A percentile compares a stretch with the other conserved stretches of the same genome.
Evolutionary conservation across 2,797 vertebrate genomes (phyloP).

Genomic region (Sebastes nivosus): DNA sequence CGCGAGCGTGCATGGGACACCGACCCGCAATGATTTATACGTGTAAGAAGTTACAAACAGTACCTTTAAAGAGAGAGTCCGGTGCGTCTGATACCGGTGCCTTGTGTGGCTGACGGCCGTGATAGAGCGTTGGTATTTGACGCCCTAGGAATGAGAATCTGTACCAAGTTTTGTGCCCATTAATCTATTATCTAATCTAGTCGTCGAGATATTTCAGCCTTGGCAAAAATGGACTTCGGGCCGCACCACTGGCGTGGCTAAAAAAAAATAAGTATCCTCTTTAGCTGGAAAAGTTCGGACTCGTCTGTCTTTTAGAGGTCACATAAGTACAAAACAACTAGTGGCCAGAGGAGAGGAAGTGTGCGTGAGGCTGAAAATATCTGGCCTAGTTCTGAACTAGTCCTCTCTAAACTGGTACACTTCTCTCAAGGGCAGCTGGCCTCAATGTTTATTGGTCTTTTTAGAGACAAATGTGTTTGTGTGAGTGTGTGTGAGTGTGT

Average conservation of each 20-base stretch:
- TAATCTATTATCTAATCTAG: neutral
- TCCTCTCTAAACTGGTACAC: constrained; percentile 48
- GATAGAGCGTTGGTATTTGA: too few relatives aligned
- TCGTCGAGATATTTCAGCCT: neutral
- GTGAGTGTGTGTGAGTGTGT: neutral
- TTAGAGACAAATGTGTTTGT: constrained; percentile 39
- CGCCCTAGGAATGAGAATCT: too few relatives aligned
- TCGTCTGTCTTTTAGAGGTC: constrained; percentile 43
- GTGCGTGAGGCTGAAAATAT: constrained; percentile 59
- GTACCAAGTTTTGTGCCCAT: neutral
- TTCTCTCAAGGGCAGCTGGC: constrained; percentile 52
- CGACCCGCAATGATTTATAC: too few relatives aligned
- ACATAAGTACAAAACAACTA: constrained; percentile 26
- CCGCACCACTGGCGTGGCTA: neutral
- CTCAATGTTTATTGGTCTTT: constrained; percentile 57
- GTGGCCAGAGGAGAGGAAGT: constrained; percentile 11
- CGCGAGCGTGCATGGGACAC: too few relatives aligned
- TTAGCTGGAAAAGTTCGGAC: neutral
- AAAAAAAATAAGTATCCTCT: neutral
- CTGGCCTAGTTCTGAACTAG: constrained; percentile 61
- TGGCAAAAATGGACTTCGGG: neutral
- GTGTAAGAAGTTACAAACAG: too few relatives aligned
- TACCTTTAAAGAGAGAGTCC: too few relatives aligned
- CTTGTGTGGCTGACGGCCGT: too few relatives aligned
- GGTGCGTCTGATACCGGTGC: too few relatives aligned